Conservation (phyloP, 2,888 invertebrate genomes). For the Glomeris marginata region DNA sequence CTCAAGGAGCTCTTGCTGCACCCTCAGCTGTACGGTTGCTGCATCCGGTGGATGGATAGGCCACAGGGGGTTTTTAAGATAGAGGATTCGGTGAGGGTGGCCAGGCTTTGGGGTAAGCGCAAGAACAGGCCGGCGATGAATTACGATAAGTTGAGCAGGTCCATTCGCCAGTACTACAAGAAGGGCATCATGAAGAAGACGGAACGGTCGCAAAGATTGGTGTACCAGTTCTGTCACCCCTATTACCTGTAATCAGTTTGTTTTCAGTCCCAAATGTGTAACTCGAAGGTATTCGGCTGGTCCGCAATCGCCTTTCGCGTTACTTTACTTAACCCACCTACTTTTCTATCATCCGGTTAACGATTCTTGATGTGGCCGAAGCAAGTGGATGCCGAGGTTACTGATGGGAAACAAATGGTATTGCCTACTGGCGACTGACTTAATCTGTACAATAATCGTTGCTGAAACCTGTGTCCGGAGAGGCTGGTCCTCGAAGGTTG, state of each 20-base stretch:
- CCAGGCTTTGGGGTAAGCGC: constrained; percentile 93
- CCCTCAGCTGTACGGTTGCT: constrained; percentile 75
- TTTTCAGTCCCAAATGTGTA: neutral
- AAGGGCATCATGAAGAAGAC: constrained; percentile 99
- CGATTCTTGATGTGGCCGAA: no score
- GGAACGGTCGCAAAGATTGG: constrained; percentile 89
- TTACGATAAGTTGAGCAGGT: constrained; percentile 95
- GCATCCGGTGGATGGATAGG: constrained; percentile 95
- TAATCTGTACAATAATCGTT: no score
- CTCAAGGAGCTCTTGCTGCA: constrained; percentile 83
- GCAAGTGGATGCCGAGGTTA: no score
- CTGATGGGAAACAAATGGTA: no score
- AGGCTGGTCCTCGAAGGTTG: constrained; percentile 8
- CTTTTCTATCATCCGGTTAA: no score
- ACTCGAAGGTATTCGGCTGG: neutral
- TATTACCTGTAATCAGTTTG: constrained; percentile 54
- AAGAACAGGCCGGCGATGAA: constrained; percentile 99
- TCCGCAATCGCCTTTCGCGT: neutral
- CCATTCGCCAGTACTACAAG: constrained; percentile 97
- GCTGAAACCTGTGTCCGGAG: neutral
- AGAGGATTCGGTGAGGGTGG: constrained; percentile 93
- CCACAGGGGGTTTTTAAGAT: constrained; percentile 94
- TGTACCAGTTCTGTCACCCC: constrained; percentile 96
- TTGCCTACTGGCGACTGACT: no score
- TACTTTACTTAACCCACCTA: no score